Evolutionary conservation across 2,888 invertebrate species (phyloP).

Genomic region (Lacanobia oleracea): DNA sequence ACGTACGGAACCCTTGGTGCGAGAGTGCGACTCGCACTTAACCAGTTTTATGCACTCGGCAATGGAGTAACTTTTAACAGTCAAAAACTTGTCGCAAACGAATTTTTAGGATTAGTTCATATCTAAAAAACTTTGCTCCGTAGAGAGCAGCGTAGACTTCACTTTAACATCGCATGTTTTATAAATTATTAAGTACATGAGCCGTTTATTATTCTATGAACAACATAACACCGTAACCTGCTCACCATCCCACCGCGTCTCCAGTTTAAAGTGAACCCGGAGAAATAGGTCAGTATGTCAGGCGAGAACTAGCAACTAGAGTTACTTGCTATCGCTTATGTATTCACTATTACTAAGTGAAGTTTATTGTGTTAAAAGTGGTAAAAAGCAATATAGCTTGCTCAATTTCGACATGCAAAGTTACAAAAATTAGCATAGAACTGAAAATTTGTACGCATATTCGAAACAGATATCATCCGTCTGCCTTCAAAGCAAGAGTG

Average conservation of each 20-base stretch:
- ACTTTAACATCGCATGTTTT: neutral
- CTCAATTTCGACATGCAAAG: too few relatives aligned
- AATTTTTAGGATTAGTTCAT: neutral
- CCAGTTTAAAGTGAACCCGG: constrained; percentile 21
- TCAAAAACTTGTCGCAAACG: neutral
- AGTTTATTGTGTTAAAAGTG: neutral
- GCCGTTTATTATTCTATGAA: constrained; percentile 6
- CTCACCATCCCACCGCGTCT: neutral
- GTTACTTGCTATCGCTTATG: constrained; percentile 5
- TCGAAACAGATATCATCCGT: too few relatives aligned
- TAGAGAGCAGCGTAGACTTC: too few relatives aligned
- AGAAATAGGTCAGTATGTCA: constrained; percentile 45
- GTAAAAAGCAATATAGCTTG: neutral
- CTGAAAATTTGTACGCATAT: too few relatives aligned
- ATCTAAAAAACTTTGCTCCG: neutral
- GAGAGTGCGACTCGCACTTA: too few relatives aligned
- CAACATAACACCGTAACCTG: neutral
- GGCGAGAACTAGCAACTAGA: constrained; percentile 9
- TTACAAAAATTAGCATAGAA: too few relatives aligned
- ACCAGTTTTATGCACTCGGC: too few relatives aligned
- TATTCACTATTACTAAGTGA: neutral
- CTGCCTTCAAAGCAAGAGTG: too few relatives aligned
- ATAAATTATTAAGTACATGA: neutral
- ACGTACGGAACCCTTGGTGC: too few relatives aligned
- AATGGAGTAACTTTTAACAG: neutral